These are phyloP conservation scores for Leucania comma DNA, from an alignment of 2,888 invertebrate species.

Conservation along the genomic window DNA sequence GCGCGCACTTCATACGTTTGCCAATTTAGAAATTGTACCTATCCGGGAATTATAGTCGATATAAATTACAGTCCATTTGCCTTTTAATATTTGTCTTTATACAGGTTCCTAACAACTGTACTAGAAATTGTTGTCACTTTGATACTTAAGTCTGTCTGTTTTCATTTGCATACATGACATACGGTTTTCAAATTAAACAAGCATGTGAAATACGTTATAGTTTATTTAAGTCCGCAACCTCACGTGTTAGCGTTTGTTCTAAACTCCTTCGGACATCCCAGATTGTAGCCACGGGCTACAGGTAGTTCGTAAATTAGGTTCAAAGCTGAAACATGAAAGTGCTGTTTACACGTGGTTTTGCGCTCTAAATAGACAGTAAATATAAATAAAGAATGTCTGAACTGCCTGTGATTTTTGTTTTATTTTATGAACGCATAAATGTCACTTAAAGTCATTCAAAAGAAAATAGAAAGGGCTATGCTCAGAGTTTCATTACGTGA, in stretches of 20 bases:
- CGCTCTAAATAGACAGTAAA: slow-evolving; percentile 9
- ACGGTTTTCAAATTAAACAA: slow-evolving; percentile 15
- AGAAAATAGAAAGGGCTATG: too few relatives aligned
- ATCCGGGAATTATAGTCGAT: too few relatives aligned
- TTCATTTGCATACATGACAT: not conserved
- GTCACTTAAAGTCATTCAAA: too few relatives aligned
- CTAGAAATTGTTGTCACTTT: not conserved
- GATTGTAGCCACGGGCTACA: slow-evolving; percentile 22
- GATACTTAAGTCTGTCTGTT: not conserved
- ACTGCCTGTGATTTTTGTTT: not conserved
- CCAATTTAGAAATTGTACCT: too few relatives aligned
- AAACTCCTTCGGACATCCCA: slow-evolving; percentile 23
- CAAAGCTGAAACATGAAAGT: slow-evolving; percentile 13
- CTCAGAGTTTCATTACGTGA: too few relatives aligned
- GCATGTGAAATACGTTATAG: not conserved
- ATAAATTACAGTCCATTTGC: too few relatives aligned
- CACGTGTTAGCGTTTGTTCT: slow-evolving; percentile 30
- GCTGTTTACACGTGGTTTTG: slow-evolving; percentile 14
- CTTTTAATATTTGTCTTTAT: too few relatives aligned
- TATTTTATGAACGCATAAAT: not conserved
- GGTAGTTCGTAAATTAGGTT: slow-evolving; percentile 28
- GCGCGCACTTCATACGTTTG: too few relatives aligned
- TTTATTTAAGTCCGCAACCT: slow-evolving; percentile 23
- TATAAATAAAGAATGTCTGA: not conserved
- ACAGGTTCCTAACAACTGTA: not conserved